Conservation (phyloP, 2,113 vertebrate species). For the Chaetodon auriga region DNA sequence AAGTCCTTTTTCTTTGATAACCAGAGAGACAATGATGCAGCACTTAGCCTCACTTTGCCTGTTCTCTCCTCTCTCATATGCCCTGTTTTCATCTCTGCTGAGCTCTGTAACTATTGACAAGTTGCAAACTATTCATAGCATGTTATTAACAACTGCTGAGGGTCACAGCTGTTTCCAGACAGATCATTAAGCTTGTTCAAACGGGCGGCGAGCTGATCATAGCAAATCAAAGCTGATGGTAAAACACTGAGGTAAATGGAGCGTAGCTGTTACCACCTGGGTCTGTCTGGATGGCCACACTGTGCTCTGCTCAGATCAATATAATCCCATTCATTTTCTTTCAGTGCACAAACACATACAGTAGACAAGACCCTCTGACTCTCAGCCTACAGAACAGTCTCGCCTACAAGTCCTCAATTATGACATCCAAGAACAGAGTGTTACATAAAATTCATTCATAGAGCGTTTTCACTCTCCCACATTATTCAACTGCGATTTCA, state of each 20-base stretch:
- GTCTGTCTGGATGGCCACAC: slow-evolving; percentile 39
- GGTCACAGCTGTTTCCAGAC: slow-evolving; percentile 42
- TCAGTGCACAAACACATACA: slow-evolving; percentile 33
- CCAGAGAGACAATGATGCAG: neutral
- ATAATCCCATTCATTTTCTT: slow-evolving; percentile 42
- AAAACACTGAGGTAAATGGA: slow-evolving; percentile 49
- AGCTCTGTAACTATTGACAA: slow-evolving; percentile 41
- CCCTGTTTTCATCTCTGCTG: slow-evolving; percentile 13
- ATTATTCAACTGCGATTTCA: slow-evolving; percentile 23
- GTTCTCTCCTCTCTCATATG: slow-evolving; percentile 5
- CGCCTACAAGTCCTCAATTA: slow-evolving; percentile 50
- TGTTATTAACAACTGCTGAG: slow-evolving; percentile 33
- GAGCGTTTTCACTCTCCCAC: slow-evolving; percentile 47
- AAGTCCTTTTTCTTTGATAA: neutral
- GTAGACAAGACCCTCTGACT: slow-evolving; percentile 50
- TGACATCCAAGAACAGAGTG: slow-evolving; percentile 28
- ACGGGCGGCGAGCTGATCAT: neutral
- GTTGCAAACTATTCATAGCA: slow-evolving; percentile 42
- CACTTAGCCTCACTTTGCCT: neutral
- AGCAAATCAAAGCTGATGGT: slow-evolving; percentile 37
- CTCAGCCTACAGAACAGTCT: slow-evolving; percentile 42
- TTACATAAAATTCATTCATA: slow-evolving; percentile 67
- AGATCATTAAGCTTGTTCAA: slow-evolving; percentile 31
- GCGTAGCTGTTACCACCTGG: slow-evolving; percentile 44
- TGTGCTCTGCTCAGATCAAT: slow-evolving; percentile 57